Percentiles rank a stretch among this genome's conserved stretches.
Conservation (phyloP, 2,888 invertebrate species). For the Ecdyonurus torrentis region DNA sequence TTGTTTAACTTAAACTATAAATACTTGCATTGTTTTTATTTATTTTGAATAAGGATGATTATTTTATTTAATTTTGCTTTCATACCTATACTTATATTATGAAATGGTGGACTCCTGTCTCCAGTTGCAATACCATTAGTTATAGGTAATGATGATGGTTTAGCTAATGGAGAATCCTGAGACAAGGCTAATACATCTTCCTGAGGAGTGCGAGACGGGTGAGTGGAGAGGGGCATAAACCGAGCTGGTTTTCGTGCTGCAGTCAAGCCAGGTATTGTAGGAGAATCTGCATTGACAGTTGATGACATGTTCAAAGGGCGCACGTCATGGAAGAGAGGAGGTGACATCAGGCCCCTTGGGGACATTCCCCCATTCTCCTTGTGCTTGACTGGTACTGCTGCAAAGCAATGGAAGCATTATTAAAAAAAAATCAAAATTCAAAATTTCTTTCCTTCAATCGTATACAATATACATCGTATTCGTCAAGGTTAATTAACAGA, state of each 20-base stretch:
- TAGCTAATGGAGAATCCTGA: background rate
- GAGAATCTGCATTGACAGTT: background rate
- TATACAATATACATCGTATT: no score
- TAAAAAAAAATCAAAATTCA: no score
- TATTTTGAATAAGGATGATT: no score
- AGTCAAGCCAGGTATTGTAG: background rate
- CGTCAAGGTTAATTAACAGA: no score
- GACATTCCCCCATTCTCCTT: no score
- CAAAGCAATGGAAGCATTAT: no score
- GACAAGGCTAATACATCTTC: background rate
- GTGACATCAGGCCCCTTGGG: background rate
- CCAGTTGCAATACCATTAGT: background rate
- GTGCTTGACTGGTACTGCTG: no score
- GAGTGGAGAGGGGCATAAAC: background rate
- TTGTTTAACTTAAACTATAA: no score
- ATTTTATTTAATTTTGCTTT: no score
- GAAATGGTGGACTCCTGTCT: background rate
- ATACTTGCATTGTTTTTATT: no score
- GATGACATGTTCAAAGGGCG: background rate
- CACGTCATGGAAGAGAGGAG: no score
- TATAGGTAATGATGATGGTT: background rate
- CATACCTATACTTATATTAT: background rate
- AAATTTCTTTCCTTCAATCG: no score
- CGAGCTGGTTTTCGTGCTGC: background rate
- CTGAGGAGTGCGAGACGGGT: background rate